Conservation (phyloP, 2,113 vertebrate genomes). For the Sapajus apella region DNA sequence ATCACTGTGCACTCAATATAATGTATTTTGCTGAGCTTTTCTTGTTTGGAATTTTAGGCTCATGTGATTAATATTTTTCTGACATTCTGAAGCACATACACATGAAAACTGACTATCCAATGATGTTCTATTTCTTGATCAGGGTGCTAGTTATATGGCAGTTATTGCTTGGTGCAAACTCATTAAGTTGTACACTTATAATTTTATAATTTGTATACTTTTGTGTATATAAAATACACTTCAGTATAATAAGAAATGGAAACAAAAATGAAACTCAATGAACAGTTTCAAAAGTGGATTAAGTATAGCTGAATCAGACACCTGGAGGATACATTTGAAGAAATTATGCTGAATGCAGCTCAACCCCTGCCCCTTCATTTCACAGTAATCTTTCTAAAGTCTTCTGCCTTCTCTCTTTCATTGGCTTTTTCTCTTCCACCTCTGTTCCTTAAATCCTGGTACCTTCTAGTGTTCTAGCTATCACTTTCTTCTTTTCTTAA, state of each 20-base stretch:
- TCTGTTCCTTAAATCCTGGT: neutral
- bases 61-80: conserved; percentile 47
- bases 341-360: neutral
- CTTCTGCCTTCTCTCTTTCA: neutral
- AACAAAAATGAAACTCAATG: neutral
- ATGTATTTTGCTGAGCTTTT: conserved; percentile 13
- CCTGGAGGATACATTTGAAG: neutral
- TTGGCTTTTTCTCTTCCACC: neutral
- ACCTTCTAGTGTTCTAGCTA: neutral
- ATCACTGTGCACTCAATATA: neutral
- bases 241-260: neutral
- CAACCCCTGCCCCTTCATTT: neutral
- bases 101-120: neutral
- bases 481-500: neutral
- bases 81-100: neutral
- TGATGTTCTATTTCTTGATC: neutral
- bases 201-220: neutral
- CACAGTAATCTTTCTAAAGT: neutral
- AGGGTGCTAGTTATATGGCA: neutral
- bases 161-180: neutral
- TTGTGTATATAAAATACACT: neutral
- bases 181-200: neutral
- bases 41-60: conserved; percentile 38
- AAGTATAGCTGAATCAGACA: neutral
- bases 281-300: neutral